Evolutionary conservation across 2,888 invertebrate genomes (phyloP).

Genomic region (Chromoteleia sp.): DNA sequence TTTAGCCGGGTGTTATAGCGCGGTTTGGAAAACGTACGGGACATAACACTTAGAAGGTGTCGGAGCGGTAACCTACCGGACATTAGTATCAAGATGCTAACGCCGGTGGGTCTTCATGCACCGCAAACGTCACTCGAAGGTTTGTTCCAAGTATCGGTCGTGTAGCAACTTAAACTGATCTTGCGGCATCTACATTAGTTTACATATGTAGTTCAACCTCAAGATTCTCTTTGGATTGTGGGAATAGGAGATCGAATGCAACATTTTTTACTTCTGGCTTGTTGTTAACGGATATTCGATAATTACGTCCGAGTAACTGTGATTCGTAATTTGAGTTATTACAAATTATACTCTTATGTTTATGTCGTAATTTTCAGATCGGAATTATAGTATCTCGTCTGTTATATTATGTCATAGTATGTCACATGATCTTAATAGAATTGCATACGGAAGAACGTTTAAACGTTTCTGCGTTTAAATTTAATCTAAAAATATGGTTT

Average conservation of each 20-base stretch:
- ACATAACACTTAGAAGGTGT: slow-evolving; percentile 82
- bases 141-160: slow-evolving; percentile 59
- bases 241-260: slow-evolving; percentile 10
- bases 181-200: slow-evolving; percentile 62
- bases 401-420: too few species aligned
- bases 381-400: too few species aligned
- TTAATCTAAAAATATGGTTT: too few species aligned
- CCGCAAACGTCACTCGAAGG: slow-evolving; percentile 69
- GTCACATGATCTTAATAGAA: too few species aligned
- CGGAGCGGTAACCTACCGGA: slow-evolving; percentile 74
- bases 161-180: slow-evolving; percentile 55
- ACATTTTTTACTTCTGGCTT: too few species aligned
- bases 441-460: too few species aligned
- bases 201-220: slow-evolving; percentile 54
- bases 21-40: slow-evolving; percentile 71
- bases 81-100: slow-evolving; percentile 76
- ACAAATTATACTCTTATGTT: too few species aligned
- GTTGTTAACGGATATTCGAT: too few species aligned
- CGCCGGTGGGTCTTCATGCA: slow-evolving; percentile 75
- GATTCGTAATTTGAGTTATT: too few species aligned
- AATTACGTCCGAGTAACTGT: too few species aligned
- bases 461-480: too few species aligned
- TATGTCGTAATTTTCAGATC: too few species aligned
- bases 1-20: slow-evolving; percentile 74
- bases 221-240: slow-evolving; percentile 29